phyloP scores from a whole-genome alignment of 2,888 invertebrate species.

The Ceramica pisi region DNA sequence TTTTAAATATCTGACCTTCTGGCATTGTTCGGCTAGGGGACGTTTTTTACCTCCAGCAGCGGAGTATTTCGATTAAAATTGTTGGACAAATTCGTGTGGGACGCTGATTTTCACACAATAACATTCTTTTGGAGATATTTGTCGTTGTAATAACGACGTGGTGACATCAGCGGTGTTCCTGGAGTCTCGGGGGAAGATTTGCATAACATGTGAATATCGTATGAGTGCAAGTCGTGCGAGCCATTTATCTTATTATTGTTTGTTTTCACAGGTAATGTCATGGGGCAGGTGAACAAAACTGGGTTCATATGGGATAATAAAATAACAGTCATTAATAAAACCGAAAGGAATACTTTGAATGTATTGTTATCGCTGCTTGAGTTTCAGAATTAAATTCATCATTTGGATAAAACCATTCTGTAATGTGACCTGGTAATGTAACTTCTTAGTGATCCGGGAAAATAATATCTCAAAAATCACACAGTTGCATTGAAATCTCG shows the following conservation, averaged over 20 bases:
- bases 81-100: slow-evolving; percentile 37
- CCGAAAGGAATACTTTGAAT: slow-evolving; percentile 2
- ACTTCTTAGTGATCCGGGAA: not conserved
- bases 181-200: slow-evolving; percentile 32
- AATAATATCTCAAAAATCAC: not conserved
- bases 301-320: not conserved
- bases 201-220: slow-evolving; percentile 44
- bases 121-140: slow-evolving; percentile 41
- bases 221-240: slow-evolving; percentile 32
- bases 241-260: slow-evolving; percentile 47
- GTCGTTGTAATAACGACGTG: slow-evolving; percentile 31
- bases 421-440: not conserved
- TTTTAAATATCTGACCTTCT: slow-evolving; percentile 54
- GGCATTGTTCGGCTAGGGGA: slow-evolving; percentile 30
- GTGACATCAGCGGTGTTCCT: slow-evolving; percentile 17
- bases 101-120: slow-evolving; percentile 42
- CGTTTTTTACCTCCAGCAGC: slow-evolving; percentile 33
- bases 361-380: not conserved
- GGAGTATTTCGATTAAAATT: slow-evolving; percentile 55
- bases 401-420: not conserved
- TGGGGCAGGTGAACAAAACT: slow-evolving; percentile 40
- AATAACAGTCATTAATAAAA: slow-evolving; percentile 23
- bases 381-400: not conserved
- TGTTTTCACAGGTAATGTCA: slow-evolving; percentile 54
- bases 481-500: not conserved